These are phyloP conservation scores for Laterallus jamaicensis DNA, from an alignment of 2,113 vertebrate genomes.

Conservation along the genomic window DNA sequence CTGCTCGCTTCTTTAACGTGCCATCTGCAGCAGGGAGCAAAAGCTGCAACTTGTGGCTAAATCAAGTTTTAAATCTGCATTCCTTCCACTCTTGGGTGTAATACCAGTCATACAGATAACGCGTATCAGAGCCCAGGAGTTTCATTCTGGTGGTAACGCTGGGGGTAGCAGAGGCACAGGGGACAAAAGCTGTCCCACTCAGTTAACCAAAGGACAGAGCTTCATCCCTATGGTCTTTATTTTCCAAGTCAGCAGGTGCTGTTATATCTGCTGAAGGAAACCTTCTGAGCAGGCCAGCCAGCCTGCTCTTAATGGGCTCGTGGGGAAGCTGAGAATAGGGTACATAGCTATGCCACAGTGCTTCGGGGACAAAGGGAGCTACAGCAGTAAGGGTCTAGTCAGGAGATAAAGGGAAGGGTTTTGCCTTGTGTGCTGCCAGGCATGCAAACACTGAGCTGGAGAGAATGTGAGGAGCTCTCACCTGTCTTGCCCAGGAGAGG, in stretches of 20 bases:
- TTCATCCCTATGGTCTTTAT: neutral
- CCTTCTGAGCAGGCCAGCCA: neutral
- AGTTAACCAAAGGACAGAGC: neutral
- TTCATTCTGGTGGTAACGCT: neutral
- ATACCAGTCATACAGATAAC: neutral
- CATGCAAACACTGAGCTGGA: too few species aligned
- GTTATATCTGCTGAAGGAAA: neutral
- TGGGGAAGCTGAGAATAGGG: neutral
- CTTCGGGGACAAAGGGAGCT: neutral
- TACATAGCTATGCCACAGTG: fast-evolving
- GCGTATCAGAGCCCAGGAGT: fast-evolving
- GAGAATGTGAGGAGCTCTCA: neutral
- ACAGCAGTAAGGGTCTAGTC: too few species aligned
- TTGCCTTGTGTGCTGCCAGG: neutral
- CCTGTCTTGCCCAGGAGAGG: neutral
- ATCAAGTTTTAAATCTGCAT: neutral
- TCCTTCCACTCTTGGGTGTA: neutral
- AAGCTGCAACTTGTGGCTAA: neutral
- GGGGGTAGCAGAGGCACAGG: neutral
- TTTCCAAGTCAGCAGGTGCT: neutral
- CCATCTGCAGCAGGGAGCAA: neutral
- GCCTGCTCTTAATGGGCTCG: neutral
- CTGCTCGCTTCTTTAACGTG: neutral
- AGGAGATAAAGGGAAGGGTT: neutral
- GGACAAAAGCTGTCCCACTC: neutral